Evolutionary conservation across 53 echinoderm and acorn worm genomes (phyloP).

Genomic region (Zoroaster sp.): DNA sequence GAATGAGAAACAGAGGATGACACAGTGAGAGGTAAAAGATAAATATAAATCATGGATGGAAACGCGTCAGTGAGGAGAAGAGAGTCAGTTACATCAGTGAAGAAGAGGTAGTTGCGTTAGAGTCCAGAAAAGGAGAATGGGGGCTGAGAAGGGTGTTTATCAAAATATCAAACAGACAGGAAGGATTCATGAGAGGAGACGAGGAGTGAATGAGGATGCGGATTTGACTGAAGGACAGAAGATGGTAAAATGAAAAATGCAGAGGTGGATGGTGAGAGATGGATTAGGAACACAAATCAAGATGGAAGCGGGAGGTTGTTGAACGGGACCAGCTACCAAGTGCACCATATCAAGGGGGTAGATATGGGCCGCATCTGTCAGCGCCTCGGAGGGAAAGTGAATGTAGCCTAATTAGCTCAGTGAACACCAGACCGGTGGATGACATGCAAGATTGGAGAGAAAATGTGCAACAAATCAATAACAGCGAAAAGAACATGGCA

Average conservation of each 20-base stretch:
- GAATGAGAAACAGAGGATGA: neutral
- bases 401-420: constrained; percentile 3
- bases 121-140: too few species aligned
- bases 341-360: neutral
- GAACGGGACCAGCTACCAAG: neutral
- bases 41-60: neutral
- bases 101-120: too few species aligned
- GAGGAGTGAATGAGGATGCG: neutral
- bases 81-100: too few species aligned
- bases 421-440: neutral
- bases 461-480: constrained; percentile 27
- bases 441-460: neutral
- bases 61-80: neutral
- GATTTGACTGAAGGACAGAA: neutral
- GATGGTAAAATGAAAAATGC: neutral
- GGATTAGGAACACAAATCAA: neutral
- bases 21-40: neutral
- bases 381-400: neutral
- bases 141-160: too few species aligned
- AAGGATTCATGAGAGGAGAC: neutral
- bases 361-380: constrained; percentile 30
- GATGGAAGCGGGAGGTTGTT: neutral
- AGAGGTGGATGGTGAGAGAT: neutral
- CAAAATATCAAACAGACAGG: neutral
- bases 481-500: neutral